Conservation (phyloP, 2,888 invertebrate genomes). For the Melinaea menophilus region DNA sequence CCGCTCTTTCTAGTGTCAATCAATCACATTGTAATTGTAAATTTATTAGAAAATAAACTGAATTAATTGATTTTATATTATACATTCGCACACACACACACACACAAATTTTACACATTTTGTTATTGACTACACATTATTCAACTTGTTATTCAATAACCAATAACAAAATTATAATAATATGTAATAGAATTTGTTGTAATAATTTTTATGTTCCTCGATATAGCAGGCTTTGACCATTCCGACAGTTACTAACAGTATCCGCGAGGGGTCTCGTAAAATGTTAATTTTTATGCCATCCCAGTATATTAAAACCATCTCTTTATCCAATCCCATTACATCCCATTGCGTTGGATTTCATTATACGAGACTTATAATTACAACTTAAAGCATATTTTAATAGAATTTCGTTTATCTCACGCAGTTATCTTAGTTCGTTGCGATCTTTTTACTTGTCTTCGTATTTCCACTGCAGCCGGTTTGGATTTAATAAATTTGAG, state of each 20-base stretch:
- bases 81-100: no score
- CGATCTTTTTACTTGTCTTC: slow-evolving; percentile 25
- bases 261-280: not conserved
- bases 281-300: slow-evolving; percentile 5
- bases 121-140: no score
- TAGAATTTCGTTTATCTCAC: slow-evolving; percentile 22
- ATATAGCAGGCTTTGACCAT: not conserved
- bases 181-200: no score
- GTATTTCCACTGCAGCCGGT: slow-evolving; percentile 13
- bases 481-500: not conserved
- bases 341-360: slow-evolving; percentile 18
- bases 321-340: not conserved
- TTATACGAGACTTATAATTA: slow-evolving; percentile 14
- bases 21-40: slow-evolving; percentile 4
- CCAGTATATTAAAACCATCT: slow-evolving; percentile 1
- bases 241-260: not conserved
- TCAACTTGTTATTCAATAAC: not conserved
- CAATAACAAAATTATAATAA: not conserved
- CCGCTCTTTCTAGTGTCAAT: slow-evolving; percentile 6
- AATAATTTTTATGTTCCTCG: no score
- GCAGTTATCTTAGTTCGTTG: slow-evolving; percentile 22
- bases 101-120: no score
- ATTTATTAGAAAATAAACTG: not conserved
- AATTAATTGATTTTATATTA: no score
- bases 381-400: slow-evolving; percentile 17